phyloP scores from a whole-genome alignment of 2,113 vertebrate genomes.

The Synodontis membranacea region DNA sequence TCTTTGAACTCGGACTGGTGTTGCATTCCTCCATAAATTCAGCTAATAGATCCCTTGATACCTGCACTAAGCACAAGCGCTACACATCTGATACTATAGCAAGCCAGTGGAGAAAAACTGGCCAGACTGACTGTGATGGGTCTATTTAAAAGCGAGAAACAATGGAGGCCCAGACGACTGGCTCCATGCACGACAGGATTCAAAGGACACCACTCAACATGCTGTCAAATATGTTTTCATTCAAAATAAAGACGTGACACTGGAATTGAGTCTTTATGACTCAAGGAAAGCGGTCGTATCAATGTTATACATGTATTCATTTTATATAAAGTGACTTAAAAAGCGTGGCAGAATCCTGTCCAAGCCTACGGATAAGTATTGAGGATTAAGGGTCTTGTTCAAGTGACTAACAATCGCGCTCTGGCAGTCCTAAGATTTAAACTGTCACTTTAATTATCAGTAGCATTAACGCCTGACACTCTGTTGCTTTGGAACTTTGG shows the following conservation, averaged over 20 bases:
- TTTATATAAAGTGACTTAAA: conserved; percentile 4
- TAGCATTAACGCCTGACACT: background rate
- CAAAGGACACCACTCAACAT: conserved; percentile 57
- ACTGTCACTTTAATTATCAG: background rate
- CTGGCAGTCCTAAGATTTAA: background rate
- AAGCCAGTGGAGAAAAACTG: conserved; percentile 46
- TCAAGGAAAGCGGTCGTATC: background rate
- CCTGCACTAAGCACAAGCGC: conserved; percentile 50
- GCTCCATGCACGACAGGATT: conserved; percentile 53
- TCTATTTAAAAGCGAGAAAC: conserved; percentile 62
- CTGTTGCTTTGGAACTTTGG: background rate
- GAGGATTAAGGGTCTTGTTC: background rate
- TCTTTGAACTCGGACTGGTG: conserved; percentile 65
- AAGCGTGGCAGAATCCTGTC: background rate
- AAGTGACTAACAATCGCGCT: background rate
- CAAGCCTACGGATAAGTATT: background rate
- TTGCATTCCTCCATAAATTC: conserved; percentile 65
- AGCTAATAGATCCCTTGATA: conserved; percentile 65
- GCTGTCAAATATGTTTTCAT: conserved; percentile 53
- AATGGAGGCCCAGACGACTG: conserved; percentile 67
- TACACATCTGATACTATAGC: conserved; percentile 59
- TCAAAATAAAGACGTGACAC: conserved; percentile 45
- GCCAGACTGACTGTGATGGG: conserved; percentile 64
- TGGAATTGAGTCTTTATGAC: conserved; percentile 27
- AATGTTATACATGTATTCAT: background rate